phyloP scores from a whole-genome alignment of 2,797 vertebrate genomes.

The Synanceia verrucosa region DNA sequence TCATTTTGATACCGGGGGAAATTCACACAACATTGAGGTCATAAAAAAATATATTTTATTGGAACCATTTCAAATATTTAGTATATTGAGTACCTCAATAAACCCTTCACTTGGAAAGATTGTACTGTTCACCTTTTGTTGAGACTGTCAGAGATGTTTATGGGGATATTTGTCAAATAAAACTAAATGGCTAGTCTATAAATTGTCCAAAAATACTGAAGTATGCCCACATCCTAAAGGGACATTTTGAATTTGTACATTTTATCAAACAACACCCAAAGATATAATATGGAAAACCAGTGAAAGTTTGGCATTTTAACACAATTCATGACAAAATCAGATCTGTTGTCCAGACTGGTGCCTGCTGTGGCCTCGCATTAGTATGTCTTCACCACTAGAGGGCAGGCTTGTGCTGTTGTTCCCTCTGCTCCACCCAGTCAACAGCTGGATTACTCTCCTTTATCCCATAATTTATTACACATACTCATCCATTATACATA shows the following conservation, averaged over 20 bases:
- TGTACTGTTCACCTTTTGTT: background rate
- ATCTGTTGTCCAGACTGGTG: no score
- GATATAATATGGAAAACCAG: background rate
- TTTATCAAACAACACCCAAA: background rate
- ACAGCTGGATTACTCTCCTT: constrained; percentile 25
- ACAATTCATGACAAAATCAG: background rate
- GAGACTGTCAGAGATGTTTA: background rate
- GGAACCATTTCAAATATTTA: no score
- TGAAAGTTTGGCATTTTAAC: background rate
- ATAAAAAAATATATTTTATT: no score
- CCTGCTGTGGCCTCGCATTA: background rate
- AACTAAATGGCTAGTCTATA: background rate
- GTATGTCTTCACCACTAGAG: constrained; percentile 60
- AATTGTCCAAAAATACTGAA: background rate
- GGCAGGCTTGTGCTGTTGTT: constrained; percentile 45
- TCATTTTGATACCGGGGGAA: no score
- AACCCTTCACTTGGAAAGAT: no score
- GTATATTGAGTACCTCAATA: no score
- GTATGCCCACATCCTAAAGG: background rate
- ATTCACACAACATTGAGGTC: no score
- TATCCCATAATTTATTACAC: constrained; percentile 60
- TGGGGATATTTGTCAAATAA: background rate
- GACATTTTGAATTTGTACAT: background rate
- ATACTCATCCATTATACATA: constrained; percentile 63
- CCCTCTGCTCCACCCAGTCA: background rate